These are phyloP conservation scores for Trachythela sp. DNA, from an alignment of 64 coral and sea anemone species.

Conservation along the genomic window DNA sequence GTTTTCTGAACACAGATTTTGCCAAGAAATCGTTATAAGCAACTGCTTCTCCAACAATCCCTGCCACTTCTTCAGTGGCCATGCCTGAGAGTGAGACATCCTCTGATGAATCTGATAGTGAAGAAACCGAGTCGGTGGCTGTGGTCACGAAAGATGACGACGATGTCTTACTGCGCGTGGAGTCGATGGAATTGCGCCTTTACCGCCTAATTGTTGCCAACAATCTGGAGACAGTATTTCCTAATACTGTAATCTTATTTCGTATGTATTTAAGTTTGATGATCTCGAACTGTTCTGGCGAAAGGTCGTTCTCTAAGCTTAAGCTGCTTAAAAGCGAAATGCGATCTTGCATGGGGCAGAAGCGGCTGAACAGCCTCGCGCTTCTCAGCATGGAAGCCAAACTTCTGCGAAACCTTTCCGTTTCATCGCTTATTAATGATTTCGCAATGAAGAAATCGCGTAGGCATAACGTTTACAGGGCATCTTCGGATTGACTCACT, in stretches of 20 bases:
- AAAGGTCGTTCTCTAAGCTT: background rate
- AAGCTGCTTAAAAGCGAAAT: background rate
- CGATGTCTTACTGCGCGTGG: background rate
- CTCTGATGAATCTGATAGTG: no score
- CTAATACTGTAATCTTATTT: conserved; percentile 14
- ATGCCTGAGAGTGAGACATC: no score
- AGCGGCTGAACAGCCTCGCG: background rate
- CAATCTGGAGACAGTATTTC: conserved; percentile 15
- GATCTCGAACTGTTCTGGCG: conserved; percentile 23
- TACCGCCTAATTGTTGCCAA: conserved; percentile 29
- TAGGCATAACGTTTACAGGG: background rate
- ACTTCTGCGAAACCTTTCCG: background rate
- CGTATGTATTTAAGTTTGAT: conserved; percentile 19
- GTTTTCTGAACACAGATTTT: no score
- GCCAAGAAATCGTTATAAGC: no score
- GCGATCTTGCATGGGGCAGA: background rate
- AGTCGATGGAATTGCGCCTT: background rate
- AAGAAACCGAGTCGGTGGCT: no score
- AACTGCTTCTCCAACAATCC: no score
- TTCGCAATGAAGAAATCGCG: conserved; percentile 11
- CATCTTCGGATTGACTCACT: background rate
- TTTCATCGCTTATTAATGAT: background rate
- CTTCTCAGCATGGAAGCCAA: background rate
- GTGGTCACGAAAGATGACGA: conserved; percentile 11
- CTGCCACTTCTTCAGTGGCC: no score